Conservation (phyloP, 2,888 invertebrate genomes). For the Osmoderma eremita region DNA sequence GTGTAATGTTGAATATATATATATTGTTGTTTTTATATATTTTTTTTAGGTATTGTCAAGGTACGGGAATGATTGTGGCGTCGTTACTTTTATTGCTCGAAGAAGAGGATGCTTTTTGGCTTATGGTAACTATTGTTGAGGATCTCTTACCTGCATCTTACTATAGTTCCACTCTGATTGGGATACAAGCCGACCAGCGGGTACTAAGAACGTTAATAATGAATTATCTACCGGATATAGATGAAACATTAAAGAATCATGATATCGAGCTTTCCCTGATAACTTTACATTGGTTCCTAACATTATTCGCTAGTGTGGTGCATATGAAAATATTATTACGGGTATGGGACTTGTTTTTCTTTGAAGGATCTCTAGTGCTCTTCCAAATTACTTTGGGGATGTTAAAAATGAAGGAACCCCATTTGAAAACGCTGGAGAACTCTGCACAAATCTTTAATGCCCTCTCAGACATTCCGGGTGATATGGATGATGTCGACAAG, state of each 20-base stretch:
- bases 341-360: conserved; percentile 97
- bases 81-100: conserved; percentile 92
- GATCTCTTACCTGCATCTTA: conserved; percentile 97
- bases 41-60: conserved; percentile 76
- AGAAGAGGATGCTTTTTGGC: conserved; percentile 99
- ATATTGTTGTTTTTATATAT: not conserved
- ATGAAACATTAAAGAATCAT: conserved; percentile 90
- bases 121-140: conserved; percentile 98
- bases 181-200: conserved; percentile 93
- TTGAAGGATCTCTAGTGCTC: conserved; percentile 92
- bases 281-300: conserved; percentile 97
- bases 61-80: conserved; percentile 92
- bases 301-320: conserved; percentile 95
- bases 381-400: conserved; percentile 95
- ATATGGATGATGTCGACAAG: conserved; percentile 90
- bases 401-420: conserved; percentile 87
- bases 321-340: conserved; percentile 93
- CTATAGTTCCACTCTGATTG: conserved; percentile 92
- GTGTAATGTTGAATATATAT: conserved; percentile 4
- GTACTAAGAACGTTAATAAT: conserved; percentile 93
- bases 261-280: conserved; percentile 96
- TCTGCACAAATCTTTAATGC: conserved; percentile 99
- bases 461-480: conserved; percentile 94
- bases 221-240: conserved; percentile 89
- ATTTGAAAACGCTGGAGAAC: conserved; percentile 87